A percentile compares a stretch with the other conserved stretches of the same genome.
These are phyloP conservation scores for Coenonympha glycerion DNA, from an alignment of 2,888 invertebrate species.

Conservation along the genomic window DNA sequence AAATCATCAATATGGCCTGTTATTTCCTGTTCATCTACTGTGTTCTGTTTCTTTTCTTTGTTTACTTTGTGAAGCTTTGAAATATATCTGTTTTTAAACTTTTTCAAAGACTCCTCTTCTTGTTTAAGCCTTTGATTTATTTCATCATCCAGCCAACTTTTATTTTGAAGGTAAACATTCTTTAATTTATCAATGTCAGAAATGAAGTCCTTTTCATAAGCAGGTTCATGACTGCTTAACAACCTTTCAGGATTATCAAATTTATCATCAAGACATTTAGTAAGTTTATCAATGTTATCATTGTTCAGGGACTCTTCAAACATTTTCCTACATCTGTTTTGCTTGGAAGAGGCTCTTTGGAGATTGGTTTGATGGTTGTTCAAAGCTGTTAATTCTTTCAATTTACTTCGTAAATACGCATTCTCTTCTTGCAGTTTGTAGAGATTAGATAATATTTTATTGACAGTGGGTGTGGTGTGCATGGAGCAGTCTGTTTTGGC, in stretches of 20 bases:
- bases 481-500: slow-evolving; percentile 61
- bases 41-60: slow-evolving; percentile 31
- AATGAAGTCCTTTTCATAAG: slow-evolving; percentile 53
- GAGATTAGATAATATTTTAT: slow-evolving; percentile 65
- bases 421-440: slow-evolving; percentile 72
- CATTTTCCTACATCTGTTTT: slow-evolving; percentile 58
- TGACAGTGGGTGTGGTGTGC: slow-evolving; percentile 56
- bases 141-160: slow-evolving; percentile 61
- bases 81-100: slow-evolving; percentile 32
- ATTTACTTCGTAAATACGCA: slow-evolving; percentile 56
- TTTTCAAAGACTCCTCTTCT: slow-evolving; percentile 39
- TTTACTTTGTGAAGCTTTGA: slow-evolving; percentile 33
- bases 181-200: slow-evolving; percentile 53
- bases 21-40: slow-evolving; percentile 24
- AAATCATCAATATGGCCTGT: slow-evolving; percentile 12
- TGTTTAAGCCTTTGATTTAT: slow-evolving; percentile 45
- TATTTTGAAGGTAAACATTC: slow-evolving; percentile 58
- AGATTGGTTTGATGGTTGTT: slow-evolving; percentile 44
- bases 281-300: slow-evolving; percentile 44
- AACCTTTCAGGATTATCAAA: slow-evolving; percentile 33
- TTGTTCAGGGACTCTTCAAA: slow-evolving; percentile 61
- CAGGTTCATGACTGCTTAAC: slow-evolving; percentile 37
- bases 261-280: slow-evolving; percentile 57
- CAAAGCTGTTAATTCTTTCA: slow-evolving; percentile 55
- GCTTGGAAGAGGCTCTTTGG: slow-evolving; percentile 43